Conservation (phyloP, 1,140 invertebrate genomes). For the Bombus confusus region DNA sequence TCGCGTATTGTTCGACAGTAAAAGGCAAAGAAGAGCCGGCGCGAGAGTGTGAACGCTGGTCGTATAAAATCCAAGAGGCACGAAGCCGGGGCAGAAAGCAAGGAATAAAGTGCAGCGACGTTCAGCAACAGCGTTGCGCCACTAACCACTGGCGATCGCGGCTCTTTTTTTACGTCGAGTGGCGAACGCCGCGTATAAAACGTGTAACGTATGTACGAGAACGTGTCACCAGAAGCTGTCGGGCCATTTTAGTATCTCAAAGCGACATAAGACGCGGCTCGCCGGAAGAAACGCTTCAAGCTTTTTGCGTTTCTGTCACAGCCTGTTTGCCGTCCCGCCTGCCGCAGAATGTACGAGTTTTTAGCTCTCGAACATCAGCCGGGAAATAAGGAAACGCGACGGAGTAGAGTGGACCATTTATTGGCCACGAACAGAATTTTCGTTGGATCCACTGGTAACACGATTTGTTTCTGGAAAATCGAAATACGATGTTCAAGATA, state of each 20-base stretch:
- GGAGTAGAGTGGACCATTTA: neutral
- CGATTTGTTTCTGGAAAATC: neutral
- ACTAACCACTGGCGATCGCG: constrained; percentile 61
- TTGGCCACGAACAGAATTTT: neutral
- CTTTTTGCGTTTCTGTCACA: neutral
- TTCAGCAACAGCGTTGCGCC: constrained; percentile 43
- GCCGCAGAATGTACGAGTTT: neutral
- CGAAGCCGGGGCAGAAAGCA: constrained; percentile 24
- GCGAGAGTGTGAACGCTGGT: constrained; percentile 21
- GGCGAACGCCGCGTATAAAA: constrained; percentile 26
- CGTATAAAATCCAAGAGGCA: constrained; percentile 59
- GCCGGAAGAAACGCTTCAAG: constrained; percentile 13
- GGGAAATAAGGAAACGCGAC: neutral
- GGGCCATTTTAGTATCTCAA: constrained; percentile 38
- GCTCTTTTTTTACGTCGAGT: constrained; percentile 52
- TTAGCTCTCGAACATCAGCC: neutral
- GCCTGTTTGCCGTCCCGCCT: too few species aligned
- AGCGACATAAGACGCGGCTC: constrained; percentile 12
- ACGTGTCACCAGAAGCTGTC: constrained; percentile 37
- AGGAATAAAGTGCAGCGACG: constrained; percentile 59
- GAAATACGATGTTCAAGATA: neutral
- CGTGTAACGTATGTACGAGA: constrained; percentile 46
- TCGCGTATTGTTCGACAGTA: constrained; percentile 54
- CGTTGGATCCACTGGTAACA: too few species aligned
- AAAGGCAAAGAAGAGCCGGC: neutral